These are phyloP conservation scores for Phrynocephalus versicolor DNA, from an alignment of 2,113 vertebrate genomes.

Conservation along the genomic window DNA sequence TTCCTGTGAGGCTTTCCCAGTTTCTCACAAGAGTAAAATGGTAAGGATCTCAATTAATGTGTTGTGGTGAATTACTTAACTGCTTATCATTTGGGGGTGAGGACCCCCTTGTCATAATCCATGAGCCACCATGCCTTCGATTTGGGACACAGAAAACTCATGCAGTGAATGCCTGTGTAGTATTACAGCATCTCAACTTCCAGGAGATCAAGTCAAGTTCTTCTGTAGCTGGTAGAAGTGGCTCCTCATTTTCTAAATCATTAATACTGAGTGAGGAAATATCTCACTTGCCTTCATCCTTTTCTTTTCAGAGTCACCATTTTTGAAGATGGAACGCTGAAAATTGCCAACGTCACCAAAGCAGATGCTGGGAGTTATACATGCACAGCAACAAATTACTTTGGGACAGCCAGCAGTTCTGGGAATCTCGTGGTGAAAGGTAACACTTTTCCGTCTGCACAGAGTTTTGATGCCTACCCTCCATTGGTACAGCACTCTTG, in stretches of 20 bases:
- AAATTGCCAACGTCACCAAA: constrained; percentile 90
- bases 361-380: constrained; percentile 89
- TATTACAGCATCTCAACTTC: not conserved
- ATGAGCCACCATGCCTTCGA: no score
- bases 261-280: not conserved
- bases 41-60: no score
- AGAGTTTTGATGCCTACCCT: rapidly evolving
- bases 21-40: no score
- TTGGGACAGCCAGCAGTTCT: constrained; percentile 91
- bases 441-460: constrained; percentile 50
- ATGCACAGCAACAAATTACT: constrained; percentile 91
- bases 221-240: rapidly evolving
- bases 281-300: not conserved
- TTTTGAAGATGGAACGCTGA: constrained; percentile 87
- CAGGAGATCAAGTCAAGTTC: constrained; percentile 16
- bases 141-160: not conserved
- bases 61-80: no score
- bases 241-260: not conserved
- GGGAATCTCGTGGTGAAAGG: constrained; percentile 93
- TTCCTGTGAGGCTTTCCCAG: no score
- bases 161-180: not conserved
- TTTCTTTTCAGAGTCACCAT: constrained; percentile 80
- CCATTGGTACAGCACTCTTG: not conserved
- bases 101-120: no score
- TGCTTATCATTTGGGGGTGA: no score